Evolutionary conservation across 2,797 vertebrate species (phyloP).

Genomic region (Thamnophis elegans): DNA sequence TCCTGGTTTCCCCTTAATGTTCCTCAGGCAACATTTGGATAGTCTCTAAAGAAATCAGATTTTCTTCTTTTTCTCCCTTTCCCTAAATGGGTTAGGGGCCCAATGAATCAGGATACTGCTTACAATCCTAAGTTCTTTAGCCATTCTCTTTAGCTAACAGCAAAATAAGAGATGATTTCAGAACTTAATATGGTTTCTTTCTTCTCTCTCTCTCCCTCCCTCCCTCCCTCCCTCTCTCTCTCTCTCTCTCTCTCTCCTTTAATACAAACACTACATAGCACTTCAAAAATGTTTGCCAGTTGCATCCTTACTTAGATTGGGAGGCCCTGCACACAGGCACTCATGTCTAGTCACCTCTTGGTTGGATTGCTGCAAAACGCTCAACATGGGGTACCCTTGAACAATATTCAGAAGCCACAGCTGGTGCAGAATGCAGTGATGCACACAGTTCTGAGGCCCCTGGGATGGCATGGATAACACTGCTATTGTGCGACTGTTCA

Average conservation of each 20-base stretch:
- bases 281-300: neutral
- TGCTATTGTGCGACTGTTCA: no score
- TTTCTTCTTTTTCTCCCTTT: neutral
- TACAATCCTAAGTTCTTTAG: neutral
- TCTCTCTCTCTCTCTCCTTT: neutral
- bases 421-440: no score
- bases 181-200: neutral
- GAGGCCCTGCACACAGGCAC: no score
- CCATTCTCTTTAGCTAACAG: neutral
- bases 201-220: no score
- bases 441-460: no score
- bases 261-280: neutral
- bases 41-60: neutral
- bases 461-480: no score
- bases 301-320: no score
- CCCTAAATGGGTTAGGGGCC: neutral
- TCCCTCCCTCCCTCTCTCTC: neutral
- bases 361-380: no score
- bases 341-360: no score
- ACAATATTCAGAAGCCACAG: no score
- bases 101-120: neutral
- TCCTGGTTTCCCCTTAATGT: neutral
- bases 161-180: neutral
- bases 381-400: no score
- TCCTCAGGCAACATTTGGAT: neutral